Evolutionary conservation across 2,888 invertebrate species (phyloP), one percentile per base, ranked within the genome.

Genomic region (Sarcophaga carnaria): DNA sequence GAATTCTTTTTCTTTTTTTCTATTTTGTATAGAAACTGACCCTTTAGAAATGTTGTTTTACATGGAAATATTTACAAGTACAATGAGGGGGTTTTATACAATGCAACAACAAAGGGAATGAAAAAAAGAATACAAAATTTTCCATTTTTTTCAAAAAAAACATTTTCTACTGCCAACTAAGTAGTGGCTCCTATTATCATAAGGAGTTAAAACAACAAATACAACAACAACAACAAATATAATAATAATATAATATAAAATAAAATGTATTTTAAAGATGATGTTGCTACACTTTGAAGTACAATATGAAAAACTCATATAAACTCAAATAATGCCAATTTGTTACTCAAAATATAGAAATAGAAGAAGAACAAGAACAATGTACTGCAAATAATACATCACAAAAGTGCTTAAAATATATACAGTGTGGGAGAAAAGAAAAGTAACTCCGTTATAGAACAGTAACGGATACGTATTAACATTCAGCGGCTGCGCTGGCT

Each of bases 321-420:
- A 70, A 64, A 22, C 22, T 22, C 71, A 82, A 82, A 82, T 70
- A 76, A 64, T 76, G 64, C 45, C 59, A 47, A 76, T 82, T 82
- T 76, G 64, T 76, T 76, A 76, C 64, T 54, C 20, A 63, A 20
- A 47, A 14, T 20, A 25, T 14, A 37, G 17, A 47, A 77, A 22
- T 22, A 20, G 45, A 67, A 45, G 11, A 22, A 66, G 12, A 22
- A 22, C 22, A 66, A 37, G 37, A 72, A 3, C 4, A n/a, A 47
- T 20, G 27, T 69, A 27, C 49, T 25, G 11, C 22, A 70, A 70
- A 25, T 17, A n/a, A 11, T 47, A 49, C 47, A 37, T 64, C 20
- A 62, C 62, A 22, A 22, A 20, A 37, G 14, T n/a, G 4, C n/a
- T 17, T 59, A n/a, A 59, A 59, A 17, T 6, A 59, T 14, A 59